Percentiles rank a stretch among this genome's conserved stretches.
These are phyloP conservation scores for Drosophila borealis DNA, from an alignment of 2,888 invertebrate species.

Conservation along the genomic window DNA sequence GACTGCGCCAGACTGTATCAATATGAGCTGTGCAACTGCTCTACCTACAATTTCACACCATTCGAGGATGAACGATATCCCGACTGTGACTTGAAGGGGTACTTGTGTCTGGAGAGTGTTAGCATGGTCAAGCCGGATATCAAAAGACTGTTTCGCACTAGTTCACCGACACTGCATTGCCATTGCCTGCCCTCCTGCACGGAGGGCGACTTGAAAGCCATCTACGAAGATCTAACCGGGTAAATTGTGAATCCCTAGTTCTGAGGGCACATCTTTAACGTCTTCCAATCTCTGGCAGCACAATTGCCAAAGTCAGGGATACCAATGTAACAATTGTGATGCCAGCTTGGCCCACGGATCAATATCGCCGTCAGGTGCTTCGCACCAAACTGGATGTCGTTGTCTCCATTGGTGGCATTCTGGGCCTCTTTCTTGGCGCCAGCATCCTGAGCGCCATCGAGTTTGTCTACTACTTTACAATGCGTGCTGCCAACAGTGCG, in stretches of 20 bases:
- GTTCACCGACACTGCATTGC: slow-evolving; percentile 83
- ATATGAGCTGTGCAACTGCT: slow-evolving; percentile 87
- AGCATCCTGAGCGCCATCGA: slow-evolving; percentile 87
- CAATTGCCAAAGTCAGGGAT: slow-evolving; percentile 47
- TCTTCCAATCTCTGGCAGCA: slow-evolving; percentile 12
- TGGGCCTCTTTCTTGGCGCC: slow-evolving; percentile 87
- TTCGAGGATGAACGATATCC: slow-evolving; percentile 71
- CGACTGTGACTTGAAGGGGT: slow-evolving; percentile 87
- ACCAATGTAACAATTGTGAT: slow-evolving; percentile 66
- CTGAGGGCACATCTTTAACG: not conserved
- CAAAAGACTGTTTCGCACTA: slow-evolving; percentile 84
- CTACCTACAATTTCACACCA: slow-evolving; percentile 88
- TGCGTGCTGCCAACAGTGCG: slow-evolving; percentile 71
- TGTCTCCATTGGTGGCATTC: slow-evolving; percentile 87
- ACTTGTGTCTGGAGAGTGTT: slow-evolving; percentile 86
- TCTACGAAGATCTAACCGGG: slow-evolving; percentile 62
- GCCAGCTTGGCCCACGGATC: slow-evolving; percentile 83
- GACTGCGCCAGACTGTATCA: slow-evolving; percentile 89
- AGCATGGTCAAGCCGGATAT: slow-evolving; percentile 80
- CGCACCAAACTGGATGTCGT: slow-evolving; percentile 84
- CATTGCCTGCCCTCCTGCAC: slow-evolving; percentile 89
- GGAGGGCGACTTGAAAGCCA: slow-evolving; percentile 88
- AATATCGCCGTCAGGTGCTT: slow-evolving; percentile 86
- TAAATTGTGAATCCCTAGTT: slow-evolving; percentile 18
- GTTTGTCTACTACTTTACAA: slow-evolving; percentile 86